Percentiles rank a stretch among this genome's conserved stretches.
These are phyloP conservation scores for Numenius phaeopus DNA, from an alignment of 2,797 vertebrate genomes.

Conservation along the genomic window DNA sequence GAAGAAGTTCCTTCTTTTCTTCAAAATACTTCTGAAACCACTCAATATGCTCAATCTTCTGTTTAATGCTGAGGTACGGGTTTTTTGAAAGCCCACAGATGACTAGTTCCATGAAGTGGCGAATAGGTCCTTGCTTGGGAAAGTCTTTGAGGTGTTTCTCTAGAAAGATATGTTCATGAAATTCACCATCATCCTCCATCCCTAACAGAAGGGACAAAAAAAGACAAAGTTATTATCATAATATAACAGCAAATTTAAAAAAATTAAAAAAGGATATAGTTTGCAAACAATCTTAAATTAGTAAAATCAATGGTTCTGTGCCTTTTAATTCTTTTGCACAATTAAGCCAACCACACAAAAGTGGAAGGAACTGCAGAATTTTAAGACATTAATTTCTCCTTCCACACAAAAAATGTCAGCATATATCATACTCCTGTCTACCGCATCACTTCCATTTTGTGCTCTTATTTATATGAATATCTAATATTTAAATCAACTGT, in stretches of 20 bases:
- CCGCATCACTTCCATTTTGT: neutral
- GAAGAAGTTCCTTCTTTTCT: conserved; percentile 88
- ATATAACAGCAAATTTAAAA: neutral
- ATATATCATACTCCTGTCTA: neutral
- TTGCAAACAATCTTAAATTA: neutral
- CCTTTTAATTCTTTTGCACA: neutral
- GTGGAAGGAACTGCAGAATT: neutral
- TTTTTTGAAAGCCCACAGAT: conserved; percentile 91
- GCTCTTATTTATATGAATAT: neutral
- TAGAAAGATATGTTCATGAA: conserved; percentile 95
- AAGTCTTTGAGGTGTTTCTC: conserved; percentile 90
- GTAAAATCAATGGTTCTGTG: neutral
- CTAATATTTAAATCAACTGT: neutral
- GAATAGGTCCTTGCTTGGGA: conserved; percentile 89
- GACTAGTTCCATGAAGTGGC: conserved; percentile 97
- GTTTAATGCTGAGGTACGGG: conserved; percentile 86
- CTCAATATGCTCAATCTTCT: conserved; percentile 92
- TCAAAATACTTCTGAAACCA: conserved; percentile 96
- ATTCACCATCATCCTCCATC: conserved; percentile 91
- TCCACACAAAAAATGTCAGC: neutral
- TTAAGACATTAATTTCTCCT: neutral
- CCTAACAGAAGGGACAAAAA: conserved; percentile 77
- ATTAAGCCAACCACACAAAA: neutral
- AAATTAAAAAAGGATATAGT: neutral
- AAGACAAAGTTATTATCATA: neutral